Percentiles rank a stretch among this genome's conserved stretches.
phyloP scores from a whole-genome alignment of 92 coral and sea anemone species.

The Umimayanthus kanabou region DNA sequence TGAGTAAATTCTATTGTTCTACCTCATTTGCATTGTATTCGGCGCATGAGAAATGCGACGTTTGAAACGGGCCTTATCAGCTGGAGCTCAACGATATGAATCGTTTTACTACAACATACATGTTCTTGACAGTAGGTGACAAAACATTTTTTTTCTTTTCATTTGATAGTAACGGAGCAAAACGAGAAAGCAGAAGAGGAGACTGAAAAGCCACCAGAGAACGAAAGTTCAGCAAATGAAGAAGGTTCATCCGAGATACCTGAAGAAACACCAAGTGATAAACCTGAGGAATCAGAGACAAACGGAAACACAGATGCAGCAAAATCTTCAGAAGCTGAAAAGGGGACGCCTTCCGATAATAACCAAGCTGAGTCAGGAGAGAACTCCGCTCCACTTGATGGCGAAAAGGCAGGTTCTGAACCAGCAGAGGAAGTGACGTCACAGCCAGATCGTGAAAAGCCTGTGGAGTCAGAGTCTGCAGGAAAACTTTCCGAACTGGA shows the following conservation, averaged over 20 bases:
- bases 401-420: neutral
- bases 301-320: neutral
- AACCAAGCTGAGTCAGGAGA: constrained; percentile 1
- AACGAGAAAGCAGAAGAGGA: neutral
- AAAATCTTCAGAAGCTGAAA: constrained; percentile 15
- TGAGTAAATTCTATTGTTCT: too few relatives aligned
- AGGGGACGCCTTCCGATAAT: constrained; percentile 4
- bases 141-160: neutral
- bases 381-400: constrained; percentile 10
- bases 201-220: neutral
- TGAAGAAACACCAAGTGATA: neutral
- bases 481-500: neutral
- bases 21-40: too few relatives aligned
- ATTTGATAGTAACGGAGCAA: neutral
- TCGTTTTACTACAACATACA: neutral
- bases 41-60: too few relatives aligned
- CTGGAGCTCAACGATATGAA: too few relatives aligned
- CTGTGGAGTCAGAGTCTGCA: neutral
- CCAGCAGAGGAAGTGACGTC: neutral
- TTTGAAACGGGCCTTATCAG: too few relatives aligned
- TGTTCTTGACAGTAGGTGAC: neutral
- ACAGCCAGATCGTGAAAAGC: constrained; percentile 15
- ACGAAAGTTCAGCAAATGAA: neutral
- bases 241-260: neutral
- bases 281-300: constrained; percentile 17